phyloP scores from a whole-genome alignment of 2,888 invertebrate species.

The Chromoteleia sp. region DNA sequence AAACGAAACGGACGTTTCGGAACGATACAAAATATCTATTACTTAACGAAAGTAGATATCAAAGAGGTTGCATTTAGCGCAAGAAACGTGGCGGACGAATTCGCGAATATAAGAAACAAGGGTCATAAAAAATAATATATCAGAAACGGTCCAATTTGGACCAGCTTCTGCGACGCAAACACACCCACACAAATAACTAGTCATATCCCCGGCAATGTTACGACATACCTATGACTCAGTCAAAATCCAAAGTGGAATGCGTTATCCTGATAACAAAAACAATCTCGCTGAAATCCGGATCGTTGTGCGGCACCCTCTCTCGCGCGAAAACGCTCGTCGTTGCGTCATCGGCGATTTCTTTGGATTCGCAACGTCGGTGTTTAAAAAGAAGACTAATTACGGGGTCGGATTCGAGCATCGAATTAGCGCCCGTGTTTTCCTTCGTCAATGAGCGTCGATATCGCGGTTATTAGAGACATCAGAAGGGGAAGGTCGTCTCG shows the following conservation, averaged over 20 bases:
- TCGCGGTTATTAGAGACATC: slow-evolving; percentile 23
- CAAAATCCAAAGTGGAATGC: slow-evolving; percentile 60
- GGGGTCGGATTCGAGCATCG: too few relatives aligned
- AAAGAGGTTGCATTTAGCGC: slow-evolving; percentile 27
- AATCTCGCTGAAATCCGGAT: slow-evolving; percentile 52
- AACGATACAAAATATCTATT: slow-evolving; percentile 37
- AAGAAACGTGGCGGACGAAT: slow-evolving; percentile 20
- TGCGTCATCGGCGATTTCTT: neutral
- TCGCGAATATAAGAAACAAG: slow-evolving; percentile 48
- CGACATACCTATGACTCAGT: slow-evolving; percentile 67
- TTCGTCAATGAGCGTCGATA: slow-evolving; percentile 6
- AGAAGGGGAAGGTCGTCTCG: slow-evolving; percentile 30
- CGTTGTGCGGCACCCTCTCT: slow-evolving; percentile 29
- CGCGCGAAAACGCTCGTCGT: too few relatives aligned
- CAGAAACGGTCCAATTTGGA: slow-evolving; percentile 53
- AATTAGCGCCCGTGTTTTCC: neutral
- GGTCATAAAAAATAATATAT: slow-evolving; percentile 46
- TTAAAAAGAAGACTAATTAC: too few relatives aligned
- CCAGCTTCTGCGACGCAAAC: slow-evolving; percentile 26
- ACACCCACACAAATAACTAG: slow-evolving; percentile 47
- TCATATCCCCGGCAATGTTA: slow-evolving; percentile 55
- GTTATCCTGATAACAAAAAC: slow-evolving; percentile 63
- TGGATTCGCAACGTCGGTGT: too few relatives aligned
- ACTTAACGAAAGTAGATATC: slow-evolving; percentile 31
- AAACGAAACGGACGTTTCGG: too few relatives aligned